phyloP scores from a whole-genome alignment of 2,797 vertebrate species.

The Scolopax rusticola region DNA sequence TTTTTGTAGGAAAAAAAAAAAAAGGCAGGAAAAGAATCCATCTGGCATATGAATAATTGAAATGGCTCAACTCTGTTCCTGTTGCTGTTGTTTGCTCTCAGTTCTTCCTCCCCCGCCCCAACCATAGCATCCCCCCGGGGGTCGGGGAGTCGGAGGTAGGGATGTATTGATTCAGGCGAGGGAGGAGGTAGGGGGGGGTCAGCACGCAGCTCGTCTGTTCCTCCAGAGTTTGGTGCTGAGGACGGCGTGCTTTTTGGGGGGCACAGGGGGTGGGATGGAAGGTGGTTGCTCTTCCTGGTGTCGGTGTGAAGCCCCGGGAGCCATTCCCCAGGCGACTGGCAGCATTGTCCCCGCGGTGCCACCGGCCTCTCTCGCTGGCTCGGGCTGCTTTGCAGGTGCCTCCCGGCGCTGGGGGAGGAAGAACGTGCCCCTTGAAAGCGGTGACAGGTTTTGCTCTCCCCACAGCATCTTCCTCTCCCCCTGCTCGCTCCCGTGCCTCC shows the following conservation, averaged over 20 bases:
- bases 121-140: slow-evolving; percentile 81
- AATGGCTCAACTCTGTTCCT: slow-evolving; percentile 99
- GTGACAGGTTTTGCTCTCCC: background rate
- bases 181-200: background rate
- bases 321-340: background rate
- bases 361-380: background rate
- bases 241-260: background rate
- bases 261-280: background rate
- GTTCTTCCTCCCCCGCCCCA: slow-evolving; percentile 79
- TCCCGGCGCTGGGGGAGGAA: background rate
- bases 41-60: slow-evolving; percentile 99
- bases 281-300: background rate
- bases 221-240: background rate
- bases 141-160: slow-evolving; percentile 83
- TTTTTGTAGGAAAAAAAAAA: slow-evolving; percentile 78
- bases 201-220: background rate
- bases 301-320: background rate
- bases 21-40: slow-evolving; percentile 93
- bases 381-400: background rate
- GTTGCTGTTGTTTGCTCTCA: slow-evolving; percentile 93
- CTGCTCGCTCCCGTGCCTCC: background rate
- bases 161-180: slow-evolving; percentile 25
- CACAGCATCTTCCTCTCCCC: background rate
- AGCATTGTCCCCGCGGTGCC: rapidly evolving
- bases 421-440: rapidly evolving